Evolutionary conservation across 2,888 invertebrate species (phyloP).

Genomic region (Chironomus tentans): DNA sequence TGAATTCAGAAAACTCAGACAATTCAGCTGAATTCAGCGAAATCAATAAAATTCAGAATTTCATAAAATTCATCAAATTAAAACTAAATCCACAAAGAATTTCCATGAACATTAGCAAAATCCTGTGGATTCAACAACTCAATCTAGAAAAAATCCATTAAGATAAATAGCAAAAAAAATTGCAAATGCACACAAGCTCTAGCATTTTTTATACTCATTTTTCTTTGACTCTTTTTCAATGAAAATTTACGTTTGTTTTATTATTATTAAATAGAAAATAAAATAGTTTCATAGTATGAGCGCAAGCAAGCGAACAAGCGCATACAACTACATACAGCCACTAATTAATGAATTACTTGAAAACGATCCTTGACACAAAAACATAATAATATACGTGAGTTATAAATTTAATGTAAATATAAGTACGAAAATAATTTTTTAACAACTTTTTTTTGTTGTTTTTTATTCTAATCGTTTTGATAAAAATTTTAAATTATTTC

Average conservation of each 20-base stretch:
- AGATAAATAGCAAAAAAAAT: too few species aligned
- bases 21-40: too few species aligned
- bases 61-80: too few species aligned
- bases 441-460: neutral
- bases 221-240: neutral
- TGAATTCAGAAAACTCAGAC: too few species aligned
- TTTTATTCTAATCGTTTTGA: neutral
- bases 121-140: too few species aligned
- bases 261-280: neutral
- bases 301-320: neutral
- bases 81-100: too few species aligned
- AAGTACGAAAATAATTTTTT: neutral
- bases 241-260: neutral
- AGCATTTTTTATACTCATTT: neutral
- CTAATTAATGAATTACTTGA: constrained; percentile 26
- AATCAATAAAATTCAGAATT: too few species aligned
- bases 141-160: too few species aligned
- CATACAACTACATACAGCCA: neutral
- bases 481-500: neutral
- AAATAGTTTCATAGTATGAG: neutral
- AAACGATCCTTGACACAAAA: constrained; percentile 27
- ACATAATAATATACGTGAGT: constrained; percentile 25
- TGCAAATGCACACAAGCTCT: neutral
- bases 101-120: too few species aligned
- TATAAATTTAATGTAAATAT: neutral